Evolutionary conservation across 2,888 invertebrate species (phyloP).

Genomic region (Petrolisthes cinctipes): DNA sequence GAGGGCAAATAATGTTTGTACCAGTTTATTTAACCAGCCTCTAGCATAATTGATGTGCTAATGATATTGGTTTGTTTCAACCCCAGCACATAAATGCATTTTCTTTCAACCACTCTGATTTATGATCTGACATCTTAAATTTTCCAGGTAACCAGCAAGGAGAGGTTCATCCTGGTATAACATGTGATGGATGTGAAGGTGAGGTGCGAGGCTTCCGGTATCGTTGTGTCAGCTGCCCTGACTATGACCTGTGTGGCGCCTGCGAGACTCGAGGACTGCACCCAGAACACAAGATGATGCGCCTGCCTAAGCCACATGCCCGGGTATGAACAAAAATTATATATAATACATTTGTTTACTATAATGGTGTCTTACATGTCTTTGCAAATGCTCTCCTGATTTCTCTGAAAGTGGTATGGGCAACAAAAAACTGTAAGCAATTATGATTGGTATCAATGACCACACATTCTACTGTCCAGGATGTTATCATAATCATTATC

Average conservation of each 20-base stretch:
- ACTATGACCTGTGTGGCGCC: slow-evolving; percentile 84
- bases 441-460: not conserved
- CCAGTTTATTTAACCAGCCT: too few relatives aligned
- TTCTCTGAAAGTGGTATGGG: not conserved
- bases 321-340: slow-evolving; percentile 13
- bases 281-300: slow-evolving; percentile 83
- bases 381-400: too few relatives aligned
- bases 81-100: too few relatives aligned
- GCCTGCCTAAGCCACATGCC: slow-evolving; percentile 72
- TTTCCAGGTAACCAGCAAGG: slow-evolving; percentile 43
- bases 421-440: not conserved
- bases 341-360: too few relatives aligned
- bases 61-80: too few relatives aligned
- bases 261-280: slow-evolving; percentile 82
- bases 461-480: not conserved
- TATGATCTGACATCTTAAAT: not conserved
- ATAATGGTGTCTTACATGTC: too few relatives aligned
- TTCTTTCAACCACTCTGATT: not conserved
- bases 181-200: slow-evolving; percentile 81
- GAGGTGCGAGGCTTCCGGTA: slow-evolving; percentile 82
- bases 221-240: slow-evolving; percentile 84
- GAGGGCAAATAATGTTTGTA: too few relatives aligned
- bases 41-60: too few relatives aligned
- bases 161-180: slow-evolving; percentile 74
- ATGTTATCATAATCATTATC: too few relatives aligned